A percentile compares a stretch with the other conserved stretches of the same genome.
phyloP scores from a whole-genome alignment of 2,888 invertebrate genomes.

The Norana najaformis region DNA sequence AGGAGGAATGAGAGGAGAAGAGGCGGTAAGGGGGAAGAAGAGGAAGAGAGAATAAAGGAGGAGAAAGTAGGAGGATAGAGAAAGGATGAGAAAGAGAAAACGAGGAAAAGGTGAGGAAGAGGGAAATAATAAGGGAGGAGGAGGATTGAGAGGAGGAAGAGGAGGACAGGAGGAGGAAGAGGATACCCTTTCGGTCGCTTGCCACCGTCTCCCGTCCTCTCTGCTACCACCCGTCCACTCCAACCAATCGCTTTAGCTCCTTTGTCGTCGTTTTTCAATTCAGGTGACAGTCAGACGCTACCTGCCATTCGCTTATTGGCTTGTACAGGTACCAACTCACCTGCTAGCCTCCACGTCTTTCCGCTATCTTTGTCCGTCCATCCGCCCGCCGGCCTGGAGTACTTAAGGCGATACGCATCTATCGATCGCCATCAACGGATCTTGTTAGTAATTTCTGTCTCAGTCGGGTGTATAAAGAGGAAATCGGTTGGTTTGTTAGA shows the following conservation, averaged over 20 bases:
- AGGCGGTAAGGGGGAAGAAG: too few species aligned
- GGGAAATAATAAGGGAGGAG: background rate
- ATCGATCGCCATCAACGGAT: background rate
- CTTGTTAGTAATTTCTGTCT: background rate
- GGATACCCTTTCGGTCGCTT: background rate
- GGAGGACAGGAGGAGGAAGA: background rate
- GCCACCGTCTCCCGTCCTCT: background rate
- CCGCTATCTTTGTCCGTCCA: background rate
- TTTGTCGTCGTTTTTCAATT: constrained; percentile 14
- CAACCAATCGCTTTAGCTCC: background rate
- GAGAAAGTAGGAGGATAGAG: background rate
- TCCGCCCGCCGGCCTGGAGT: background rate
- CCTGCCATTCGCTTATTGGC: constrained; percentile 24
- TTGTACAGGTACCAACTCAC: background rate
- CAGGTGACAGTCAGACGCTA: constrained; percentile 16
- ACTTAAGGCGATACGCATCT: background rate
- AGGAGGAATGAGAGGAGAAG: too few species aligned
- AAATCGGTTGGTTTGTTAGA: background rate
- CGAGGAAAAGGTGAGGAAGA: background rate
- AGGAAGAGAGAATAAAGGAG: too few species aligned
- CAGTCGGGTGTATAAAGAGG: background rate
- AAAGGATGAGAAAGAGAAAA: background rate
- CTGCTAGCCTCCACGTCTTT: constrained; percentile 5
- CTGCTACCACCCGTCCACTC: background rate
- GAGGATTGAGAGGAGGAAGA: background rate